Base-by-base conservation (phyloP, 2,888 invertebrate species). In the Cremastinae sp. region DNA sequence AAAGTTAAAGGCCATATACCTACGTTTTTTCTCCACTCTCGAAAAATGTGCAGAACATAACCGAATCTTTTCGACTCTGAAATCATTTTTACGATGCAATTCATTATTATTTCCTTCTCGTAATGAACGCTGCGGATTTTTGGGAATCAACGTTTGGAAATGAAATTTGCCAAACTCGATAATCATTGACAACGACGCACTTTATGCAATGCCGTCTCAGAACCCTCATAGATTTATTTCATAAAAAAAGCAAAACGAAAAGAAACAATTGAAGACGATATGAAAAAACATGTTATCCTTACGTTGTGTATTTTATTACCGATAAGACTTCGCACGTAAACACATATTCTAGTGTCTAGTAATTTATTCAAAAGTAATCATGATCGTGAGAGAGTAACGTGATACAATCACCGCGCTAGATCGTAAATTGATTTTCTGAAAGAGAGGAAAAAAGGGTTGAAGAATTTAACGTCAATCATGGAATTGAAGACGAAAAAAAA, bases 291-390 rank as follows among this genome's bases (percentile, higher is more conserved):
- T 59, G 53, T 74, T 73, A 68, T 66, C 75, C 69, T 78, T 80
- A 85, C 83, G 80, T 79, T n/a, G n/a, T 80, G 82, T 83, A 86
- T 86, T 87, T 84, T 84, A 83, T 86, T 83, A 81, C 82, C 79
- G 81, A 83, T 84, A 85, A 88, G 86, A 86, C 85, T 88, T 84
- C 81, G 84, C 82, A 79, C 85, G 79, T 85, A 85, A 28, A 74
- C 51, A 69, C 47, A 49, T 5, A 79, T 76, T 18, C 81, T 86
- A 86, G 86, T 77, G 81, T 80, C 81, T 88, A 88, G 86, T 89
- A 86, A 88, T 89, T 89, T 89, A 88, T 88, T 88, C 83, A 84
- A 84, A 85, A 79, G 81, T 81, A 80, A 80, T 82, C 81, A 78
- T 82, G 69, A 82, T 81, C 78, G 82, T 83, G 64, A 61, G 72